phyloP scores from a whole-genome alignment of 1,140 invertebrate genomes.

The Trissolcus basalis region DNA sequence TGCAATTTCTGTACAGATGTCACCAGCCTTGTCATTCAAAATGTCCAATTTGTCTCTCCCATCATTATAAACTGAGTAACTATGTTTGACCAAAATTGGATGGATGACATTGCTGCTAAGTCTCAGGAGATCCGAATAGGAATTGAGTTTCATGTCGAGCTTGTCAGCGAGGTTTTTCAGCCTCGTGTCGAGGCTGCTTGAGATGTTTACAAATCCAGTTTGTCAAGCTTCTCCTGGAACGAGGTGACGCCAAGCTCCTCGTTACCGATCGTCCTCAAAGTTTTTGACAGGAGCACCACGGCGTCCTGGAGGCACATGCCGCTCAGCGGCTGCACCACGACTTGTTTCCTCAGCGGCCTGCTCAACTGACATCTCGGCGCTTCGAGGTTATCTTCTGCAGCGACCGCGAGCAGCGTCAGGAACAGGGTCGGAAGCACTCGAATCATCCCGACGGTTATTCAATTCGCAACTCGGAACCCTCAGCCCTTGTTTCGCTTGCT shows the following conservation, averaged over 20 bases:
- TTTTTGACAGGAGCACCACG: conserved; percentile 65
- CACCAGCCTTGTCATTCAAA: conserved; percentile 50
- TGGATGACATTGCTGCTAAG: conserved; percentile 64
- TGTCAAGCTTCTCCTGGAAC: conserved; percentile 69
- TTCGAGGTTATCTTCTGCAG: conserved; percentile 12
- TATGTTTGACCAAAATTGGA: conserved; percentile 61
- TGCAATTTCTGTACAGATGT: conserved; percentile 68
- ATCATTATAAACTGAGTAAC: conserved; percentile 50
- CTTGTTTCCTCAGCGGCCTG: conserved; percentile 68
- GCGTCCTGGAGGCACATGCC: conserved; percentile 71
- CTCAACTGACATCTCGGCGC: conserved; percentile 64
- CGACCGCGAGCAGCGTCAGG: conserved; percentile 9
- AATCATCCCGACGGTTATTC: conserved; percentile 6
- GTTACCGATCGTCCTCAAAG: conserved; percentile 63
- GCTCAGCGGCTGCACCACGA: conserved; percentile 66
- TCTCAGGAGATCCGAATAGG: conserved; percentile 62
- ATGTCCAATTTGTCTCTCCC: conserved; percentile 36
- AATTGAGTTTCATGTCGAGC: conserved; percentile 65
- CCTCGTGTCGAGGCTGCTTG: conserved; percentile 55
- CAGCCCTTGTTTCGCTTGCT: no score
- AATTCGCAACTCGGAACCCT: not conserved
- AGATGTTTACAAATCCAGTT: conserved; percentile 64
- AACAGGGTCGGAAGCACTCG: not conserved
- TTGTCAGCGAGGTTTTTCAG: conserved; percentile 64
- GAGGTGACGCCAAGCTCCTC: conserved; percentile 70